Evolutionary conservation across 2,113 vertebrate species (phyloP).

Genomic region (Manacus vitellinus): DNA sequence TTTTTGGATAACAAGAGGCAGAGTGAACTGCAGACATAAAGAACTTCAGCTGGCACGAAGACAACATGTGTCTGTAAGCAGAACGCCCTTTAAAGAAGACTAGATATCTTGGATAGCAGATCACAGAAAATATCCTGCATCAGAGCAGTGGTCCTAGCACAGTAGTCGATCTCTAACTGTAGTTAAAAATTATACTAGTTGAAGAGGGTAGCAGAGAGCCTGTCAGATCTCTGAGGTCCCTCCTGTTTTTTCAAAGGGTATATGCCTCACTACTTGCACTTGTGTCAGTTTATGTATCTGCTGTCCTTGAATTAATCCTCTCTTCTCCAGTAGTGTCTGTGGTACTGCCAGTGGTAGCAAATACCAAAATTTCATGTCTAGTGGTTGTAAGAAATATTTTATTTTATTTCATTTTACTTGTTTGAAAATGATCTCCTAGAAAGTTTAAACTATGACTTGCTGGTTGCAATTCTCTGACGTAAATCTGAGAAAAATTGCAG

Average conservation of each 20-base stretch:
- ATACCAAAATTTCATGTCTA: neutral
- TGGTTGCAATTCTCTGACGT: neutral
- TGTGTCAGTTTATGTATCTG: neutral
- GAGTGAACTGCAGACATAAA: neutral
- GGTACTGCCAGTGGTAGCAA: neutral
- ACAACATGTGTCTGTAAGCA: neutral
- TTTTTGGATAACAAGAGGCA: neutral
- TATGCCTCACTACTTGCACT: neutral
- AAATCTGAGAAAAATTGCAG: neutral
- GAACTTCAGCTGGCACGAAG: neutral
- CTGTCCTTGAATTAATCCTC: neutral
- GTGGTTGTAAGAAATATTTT: neutral
- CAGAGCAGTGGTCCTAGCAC: fast-evolving
- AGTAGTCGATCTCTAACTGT: neutral
- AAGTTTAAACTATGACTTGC: neutral
- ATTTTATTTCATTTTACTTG: neutral
- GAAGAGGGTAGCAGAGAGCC: neutral
- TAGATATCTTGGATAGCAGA: neutral
- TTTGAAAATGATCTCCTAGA: neutral
- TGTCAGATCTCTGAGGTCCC: neutral
- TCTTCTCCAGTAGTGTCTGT: neutral
- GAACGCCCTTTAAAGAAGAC: neutral
- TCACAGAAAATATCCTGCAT: neutral
- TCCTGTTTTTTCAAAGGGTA: neutral
- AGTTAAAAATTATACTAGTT: neutral